Base-by-base conservation (phyloP, 2,797 vertebrate genomes). In the Melanotaenia trifasciata region DNA sequence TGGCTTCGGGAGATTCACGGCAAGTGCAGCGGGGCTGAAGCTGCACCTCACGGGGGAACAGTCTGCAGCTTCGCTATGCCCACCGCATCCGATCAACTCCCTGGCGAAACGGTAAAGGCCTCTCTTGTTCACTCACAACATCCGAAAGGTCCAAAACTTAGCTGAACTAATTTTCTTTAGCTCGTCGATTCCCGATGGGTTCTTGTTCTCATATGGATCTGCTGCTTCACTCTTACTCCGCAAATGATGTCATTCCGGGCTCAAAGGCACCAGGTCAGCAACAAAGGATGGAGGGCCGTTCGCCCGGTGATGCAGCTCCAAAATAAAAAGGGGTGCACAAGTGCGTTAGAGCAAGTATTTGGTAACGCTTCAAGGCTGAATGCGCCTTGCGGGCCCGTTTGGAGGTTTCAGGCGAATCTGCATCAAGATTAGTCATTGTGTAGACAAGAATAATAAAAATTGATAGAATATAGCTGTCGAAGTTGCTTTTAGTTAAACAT, bases 61-160 rank as follows among this genome's bases (percentile, higher is more conserved):
- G 60, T 60, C 78, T 60, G 75, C 59, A 0, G 53, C 64, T 70
- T 24, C 84, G 84, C 71, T 84, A 84, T 87, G 87, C 51, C 76
- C 74, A 36, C 64, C 64, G 83, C 87, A 67, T 84, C 83, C 63
- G 70, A 78, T 43, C 79, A 9, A 61, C 74, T 76, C 78, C 13
- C 67, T 6, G 80, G 30, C 33, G 74, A 81, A 1, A 86, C 84
- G 92, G 93, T 94, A 93, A 51, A 93, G 93, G 70, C 83, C 80
- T 74, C 60, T 13, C 66, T 11, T 64, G 0, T 12, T 35, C 69
- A 50, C 71, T 64, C 66, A 1, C 14, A 9, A 24, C 59, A 75
- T 58, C 60, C 24, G 26, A 47, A 72, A 57, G 66, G 32, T 33
- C 26, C 68, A 84, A 33, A 91, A 92, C 84, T 92, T 85, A 50